These are phyloP conservation scores for Ennomos quercinarius DNA, from an alignment of 2,888 invertebrate species.

Conservation along the genomic window DNA sequence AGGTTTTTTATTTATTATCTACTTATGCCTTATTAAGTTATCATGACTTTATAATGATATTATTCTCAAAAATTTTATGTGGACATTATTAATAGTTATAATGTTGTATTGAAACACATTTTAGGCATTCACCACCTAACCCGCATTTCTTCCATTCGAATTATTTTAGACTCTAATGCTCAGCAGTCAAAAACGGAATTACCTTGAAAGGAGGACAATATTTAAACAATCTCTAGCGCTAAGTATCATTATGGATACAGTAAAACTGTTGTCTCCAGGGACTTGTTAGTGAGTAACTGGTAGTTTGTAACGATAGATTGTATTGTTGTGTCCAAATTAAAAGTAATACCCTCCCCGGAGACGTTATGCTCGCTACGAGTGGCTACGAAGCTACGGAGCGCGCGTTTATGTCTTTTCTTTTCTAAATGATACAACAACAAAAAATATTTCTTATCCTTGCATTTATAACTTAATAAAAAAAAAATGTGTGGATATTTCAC, in stretches of 20 bases:
- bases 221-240: conserved; percentile 22
- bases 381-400: conserved; percentile 5
- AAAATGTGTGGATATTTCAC: no score
- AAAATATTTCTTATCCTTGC: no score
- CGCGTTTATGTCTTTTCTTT: conserved; percentile 19
- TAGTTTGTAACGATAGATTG: conserved; percentile 45
- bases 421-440: not conserved
- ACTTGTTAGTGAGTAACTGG: conserved; percentile 63
- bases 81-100: not conserved
- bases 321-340: conserved; percentile 67
- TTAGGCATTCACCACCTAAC: conserved; percentile 31
- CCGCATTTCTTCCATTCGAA: conserved; percentile 12
- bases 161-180: not conserved
- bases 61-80: no score
- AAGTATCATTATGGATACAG: conserved; percentile 25
- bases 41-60: no score
- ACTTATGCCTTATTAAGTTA: no score
- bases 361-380: conserved; percentile 3
- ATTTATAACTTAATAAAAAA: no score
- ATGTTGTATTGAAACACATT: conserved; percentile 32
- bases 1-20: no score
- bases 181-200: not conserved
- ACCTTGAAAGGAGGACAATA: not conserved
- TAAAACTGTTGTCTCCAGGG: conserved; percentile 47
- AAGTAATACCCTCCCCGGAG: conserved; percentile 46